Conservation (phyloP, 2,113 vertebrate genomes). For the Okapia johnstoni region DNA sequence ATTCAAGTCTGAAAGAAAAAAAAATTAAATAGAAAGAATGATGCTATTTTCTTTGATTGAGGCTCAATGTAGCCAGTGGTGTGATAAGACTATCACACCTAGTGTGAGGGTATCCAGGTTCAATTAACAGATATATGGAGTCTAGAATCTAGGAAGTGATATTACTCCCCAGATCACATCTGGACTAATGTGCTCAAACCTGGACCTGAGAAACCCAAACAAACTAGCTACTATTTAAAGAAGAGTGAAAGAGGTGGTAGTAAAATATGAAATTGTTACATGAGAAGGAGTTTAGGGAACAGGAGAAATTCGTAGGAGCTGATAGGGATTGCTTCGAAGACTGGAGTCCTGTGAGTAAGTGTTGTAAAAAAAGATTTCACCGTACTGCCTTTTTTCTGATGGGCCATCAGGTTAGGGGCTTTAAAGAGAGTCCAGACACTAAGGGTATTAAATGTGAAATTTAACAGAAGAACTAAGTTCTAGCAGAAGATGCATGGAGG, state of each 20-base stretch:
- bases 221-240: not conserved
- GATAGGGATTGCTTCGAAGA: constrained; percentile 60
- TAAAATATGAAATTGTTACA: not conserved
- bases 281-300: not conserved
- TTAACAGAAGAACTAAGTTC: not conserved
- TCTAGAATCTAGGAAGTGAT: not conserved
- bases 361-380: constrained; percentile 57
- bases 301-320: constrained; percentile 5
- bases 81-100: not conserved
- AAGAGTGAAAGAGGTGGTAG: not conserved
- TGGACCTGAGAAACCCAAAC: not conserved
- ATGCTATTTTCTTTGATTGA: not conserved
- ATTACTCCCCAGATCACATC: not conserved
- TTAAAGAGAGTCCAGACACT: constrained; percentile 54
- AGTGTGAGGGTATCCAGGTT: not conserved
- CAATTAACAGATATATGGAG: not conserved
- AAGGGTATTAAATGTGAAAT: not conserved
- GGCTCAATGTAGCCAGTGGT: not conserved
- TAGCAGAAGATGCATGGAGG: not conserved
- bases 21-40: not conserved
- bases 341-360: constrained; percentile 44
- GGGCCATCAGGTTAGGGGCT: not conserved
- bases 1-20: too few relatives aligned
- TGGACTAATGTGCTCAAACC: not conserved
- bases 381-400: constrained; percentile 29